These are phyloP conservation scores for Nomada fabriciana DNA, from an alignment of 2,888 invertebrate species.

Conservation along the genomic window DNA sequence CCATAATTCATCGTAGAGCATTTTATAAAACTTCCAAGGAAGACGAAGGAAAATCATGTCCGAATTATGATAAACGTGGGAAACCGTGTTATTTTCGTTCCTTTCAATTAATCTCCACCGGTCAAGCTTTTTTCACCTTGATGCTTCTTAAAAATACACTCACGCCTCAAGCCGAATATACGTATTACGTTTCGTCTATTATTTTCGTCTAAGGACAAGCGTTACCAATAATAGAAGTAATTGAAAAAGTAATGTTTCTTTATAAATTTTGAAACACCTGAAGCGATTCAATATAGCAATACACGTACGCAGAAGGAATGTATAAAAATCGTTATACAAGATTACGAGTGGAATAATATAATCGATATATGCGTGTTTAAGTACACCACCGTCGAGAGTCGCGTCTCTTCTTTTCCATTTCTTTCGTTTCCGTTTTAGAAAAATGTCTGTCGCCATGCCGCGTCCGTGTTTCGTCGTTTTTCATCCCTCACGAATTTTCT, in stretches of 20 bases:
- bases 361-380: constrained; percentile 29
- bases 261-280: constrained; percentile 12
- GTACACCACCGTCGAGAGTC: constrained; percentile 4
- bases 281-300: constrained; percentile 10
- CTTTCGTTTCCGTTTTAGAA: not conserved
- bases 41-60: no score
- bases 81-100: no score
- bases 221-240: not conserved
- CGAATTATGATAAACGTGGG: no score
- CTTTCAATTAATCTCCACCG: no score
- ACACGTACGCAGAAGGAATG: constrained; percentile 18
- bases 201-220: not conserved
- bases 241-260: not conserved
- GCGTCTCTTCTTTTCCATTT: not conserved
- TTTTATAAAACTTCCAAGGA: no score
- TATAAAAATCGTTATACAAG: constrained; percentile 41
- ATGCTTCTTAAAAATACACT: no score
- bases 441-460: not conserved
- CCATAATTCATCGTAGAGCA: not conserved
- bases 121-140: not conserved
- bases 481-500: not conserved
- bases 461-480: no score
- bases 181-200: not conserved
- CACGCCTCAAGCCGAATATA: no score
- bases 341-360: constrained; percentile 34